Evolutionary conservation across 2,113 vertebrate genomes (phyloP).

Genomic region (Oryzias melastigma): DNA sequence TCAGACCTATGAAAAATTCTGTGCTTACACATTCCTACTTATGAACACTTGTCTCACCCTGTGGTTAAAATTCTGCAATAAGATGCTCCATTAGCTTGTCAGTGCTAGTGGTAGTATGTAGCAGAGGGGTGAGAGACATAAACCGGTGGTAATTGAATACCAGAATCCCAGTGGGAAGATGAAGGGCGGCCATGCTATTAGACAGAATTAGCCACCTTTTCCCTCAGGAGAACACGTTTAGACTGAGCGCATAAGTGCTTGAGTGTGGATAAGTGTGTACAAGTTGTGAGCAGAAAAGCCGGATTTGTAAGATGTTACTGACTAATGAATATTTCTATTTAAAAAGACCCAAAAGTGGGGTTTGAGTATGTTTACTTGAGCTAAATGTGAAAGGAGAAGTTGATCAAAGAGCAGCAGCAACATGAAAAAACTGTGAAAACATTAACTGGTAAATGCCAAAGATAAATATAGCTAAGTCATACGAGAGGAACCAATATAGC

Average conservation of each 20-base stretch:
- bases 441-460: conserved; percentile 29
- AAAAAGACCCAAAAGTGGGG: conserved; percentile 12
- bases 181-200: conserved; percentile 72
- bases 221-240: conserved; percentile 60
- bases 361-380: background rate
- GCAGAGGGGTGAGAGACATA: conserved; percentile 58
- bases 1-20: conserved; percentile 6
- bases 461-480: conserved; percentile 30
- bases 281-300: conserved; percentile 11
- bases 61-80: conserved; percentile 40
- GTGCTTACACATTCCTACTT: conserved; percentile 11
- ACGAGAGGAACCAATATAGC: conserved; percentile 12
- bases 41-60: conserved; percentile 14
- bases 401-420: conserved; percentile 20
- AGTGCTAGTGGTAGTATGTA: conserved; percentile 45
- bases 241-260: conserved; percentile 37
- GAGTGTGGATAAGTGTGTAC: conserved; percentile 7
- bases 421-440: conserved; percentile 17
- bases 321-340: conserved; percentile 25
- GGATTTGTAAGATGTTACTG: conserved; percentile 15
- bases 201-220: conserved; percentile 70
- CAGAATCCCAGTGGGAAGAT: conserved; percentile 64
- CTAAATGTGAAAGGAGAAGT: background rate
- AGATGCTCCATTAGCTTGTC: conserved; percentile 63
- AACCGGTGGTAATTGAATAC: conserved; percentile 69